phyloP scores from a whole-genome alignment of 1,140 invertebrate species.

The Bombus confusus region DNA sequence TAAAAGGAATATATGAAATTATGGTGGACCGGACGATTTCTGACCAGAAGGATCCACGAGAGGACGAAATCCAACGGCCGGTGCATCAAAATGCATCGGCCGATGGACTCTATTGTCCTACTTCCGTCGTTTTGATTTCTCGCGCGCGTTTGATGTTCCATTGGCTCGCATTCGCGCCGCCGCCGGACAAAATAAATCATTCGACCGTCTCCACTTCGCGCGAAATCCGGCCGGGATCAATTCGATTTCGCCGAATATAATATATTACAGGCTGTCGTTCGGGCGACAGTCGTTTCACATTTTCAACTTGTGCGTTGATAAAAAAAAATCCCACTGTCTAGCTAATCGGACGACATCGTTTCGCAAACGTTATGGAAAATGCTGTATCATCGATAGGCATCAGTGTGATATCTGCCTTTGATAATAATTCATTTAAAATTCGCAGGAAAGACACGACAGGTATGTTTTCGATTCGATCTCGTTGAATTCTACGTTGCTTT shows the following conservation, averaged over 20 bases:
- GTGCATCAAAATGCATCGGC: slow-evolving; percentile 46
- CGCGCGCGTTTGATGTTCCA: slow-evolving; percentile 61
- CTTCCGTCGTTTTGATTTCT: slow-evolving; percentile 63
- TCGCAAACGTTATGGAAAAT: too few species aligned
- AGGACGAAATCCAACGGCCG: background rate
- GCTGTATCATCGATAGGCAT: too few species aligned
- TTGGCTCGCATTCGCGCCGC: slow-evolving; percentile 43
- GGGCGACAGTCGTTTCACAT: background rate
- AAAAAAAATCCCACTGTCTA: background rate
- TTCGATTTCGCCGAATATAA: slow-evolving; percentile 51
- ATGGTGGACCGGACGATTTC: background rate
- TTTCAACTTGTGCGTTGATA: background rate
- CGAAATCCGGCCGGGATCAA: slow-evolving; percentile 56
- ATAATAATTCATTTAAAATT: too few species aligned
- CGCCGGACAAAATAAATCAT: slow-evolving; percentile 62
- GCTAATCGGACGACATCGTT: too few species aligned
- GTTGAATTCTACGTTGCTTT: too few species aligned
- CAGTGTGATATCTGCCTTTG: too few species aligned
- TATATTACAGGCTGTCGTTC: background rate
- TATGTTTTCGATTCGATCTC: too few species aligned
- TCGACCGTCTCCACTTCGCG: slow-evolving; percentile 54
- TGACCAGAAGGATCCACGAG: background rate
- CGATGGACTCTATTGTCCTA: slow-evolving; percentile 59
- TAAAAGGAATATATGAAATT: background rate
- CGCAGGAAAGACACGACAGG: too few species aligned